A percentile compares a stretch with the other conserved stretches of the same genome.
Evolutionary conservation across 2,888 invertebrate genomes (phyloP).

Genomic region (Cecidostiba fungosa): DNA sequence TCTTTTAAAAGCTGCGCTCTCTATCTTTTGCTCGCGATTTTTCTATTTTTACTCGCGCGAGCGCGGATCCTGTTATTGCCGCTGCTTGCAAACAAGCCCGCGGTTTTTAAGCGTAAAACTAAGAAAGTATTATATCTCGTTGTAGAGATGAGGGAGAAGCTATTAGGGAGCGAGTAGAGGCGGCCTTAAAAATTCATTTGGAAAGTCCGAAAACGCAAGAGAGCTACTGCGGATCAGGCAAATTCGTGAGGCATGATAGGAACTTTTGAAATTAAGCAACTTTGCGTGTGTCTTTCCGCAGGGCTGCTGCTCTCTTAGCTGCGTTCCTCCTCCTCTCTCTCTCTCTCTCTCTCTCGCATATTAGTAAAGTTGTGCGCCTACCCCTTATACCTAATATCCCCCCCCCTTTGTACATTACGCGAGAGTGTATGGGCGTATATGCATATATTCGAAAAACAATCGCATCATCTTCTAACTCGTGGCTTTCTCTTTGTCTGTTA

Average conservation of each 20-base stretch:
- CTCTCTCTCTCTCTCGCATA: constrained; percentile 70
- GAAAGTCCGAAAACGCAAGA: constrained; percentile 71
- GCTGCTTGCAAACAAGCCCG: constrained; percentile 19
- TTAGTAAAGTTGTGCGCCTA: constrained; percentile 76
- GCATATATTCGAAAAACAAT: background rate
- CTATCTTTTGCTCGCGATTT: too few species aligned
- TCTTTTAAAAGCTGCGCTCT: constrained; percentile 9
- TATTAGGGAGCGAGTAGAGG: background rate
- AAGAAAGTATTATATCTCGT: constrained; percentile 61
- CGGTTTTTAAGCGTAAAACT: constrained; percentile 59
- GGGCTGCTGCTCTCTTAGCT: constrained; percentile 66
- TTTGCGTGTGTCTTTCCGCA: constrained; percentile 79
- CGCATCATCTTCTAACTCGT: constrained; percentile 31
- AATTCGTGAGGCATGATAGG: constrained; percentile 53
- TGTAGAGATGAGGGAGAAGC: background rate
- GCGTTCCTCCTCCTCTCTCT: constrained; percentile 7
- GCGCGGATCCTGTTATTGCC: background rate
- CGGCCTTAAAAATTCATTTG: constrained; percentile 76
- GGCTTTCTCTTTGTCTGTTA: constrained; percentile 79
- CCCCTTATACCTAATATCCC: background rate
- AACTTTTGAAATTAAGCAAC: constrained; percentile 77
- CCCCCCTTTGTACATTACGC: background rate
- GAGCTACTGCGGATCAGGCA: constrained; percentile 52
- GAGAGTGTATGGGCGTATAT: constrained; percentile 29
- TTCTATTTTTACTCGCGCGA: background rate